phyloP scores from a whole-genome alignment of 2,113 vertebrate genomes.

The Chamaetylas fuelleborni region DNA sequence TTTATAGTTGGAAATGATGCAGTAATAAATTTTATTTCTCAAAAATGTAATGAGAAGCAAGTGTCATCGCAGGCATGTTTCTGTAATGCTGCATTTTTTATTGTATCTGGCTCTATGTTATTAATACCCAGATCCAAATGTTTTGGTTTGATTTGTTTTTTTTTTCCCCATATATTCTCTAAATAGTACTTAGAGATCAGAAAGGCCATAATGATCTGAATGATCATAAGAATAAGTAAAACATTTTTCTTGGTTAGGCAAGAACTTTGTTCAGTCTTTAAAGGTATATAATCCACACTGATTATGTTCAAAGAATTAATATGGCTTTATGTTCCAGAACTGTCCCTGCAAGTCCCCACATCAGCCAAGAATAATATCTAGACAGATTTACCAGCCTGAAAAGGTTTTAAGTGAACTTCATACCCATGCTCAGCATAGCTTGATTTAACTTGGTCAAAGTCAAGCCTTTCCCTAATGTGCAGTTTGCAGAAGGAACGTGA shows the following conservation, averaged over 20 bases:
- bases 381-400: not conserved
- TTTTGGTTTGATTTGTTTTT: not conserved
- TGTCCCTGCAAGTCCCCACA: not conserved
- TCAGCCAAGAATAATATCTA: not conserved
- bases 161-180: not conserved
- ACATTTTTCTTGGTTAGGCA: not conserved
- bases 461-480: not conserved
- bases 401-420: not conserved
- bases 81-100: not conserved
- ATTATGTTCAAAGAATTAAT: constrained; percentile 8
- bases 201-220: not conserved
- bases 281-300: not conserved
- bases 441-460: not conserved
- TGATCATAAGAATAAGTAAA: not conserved
- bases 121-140: not conserved
- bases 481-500: not conserved
- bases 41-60: constrained; percentile 14
- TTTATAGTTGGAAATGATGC: not conserved
- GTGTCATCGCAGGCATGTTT: not conserved
- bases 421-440: not conserved
- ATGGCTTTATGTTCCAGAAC: not conserved
- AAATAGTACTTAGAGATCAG: not conserved
- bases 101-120: not conserved
- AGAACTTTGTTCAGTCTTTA: not conserved
- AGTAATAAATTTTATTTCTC: constrained; percentile 1